phyloP scores from a whole-genome alignment of 2,797 vertebrate genomes.

The Myioborus miniatus region DNA sequence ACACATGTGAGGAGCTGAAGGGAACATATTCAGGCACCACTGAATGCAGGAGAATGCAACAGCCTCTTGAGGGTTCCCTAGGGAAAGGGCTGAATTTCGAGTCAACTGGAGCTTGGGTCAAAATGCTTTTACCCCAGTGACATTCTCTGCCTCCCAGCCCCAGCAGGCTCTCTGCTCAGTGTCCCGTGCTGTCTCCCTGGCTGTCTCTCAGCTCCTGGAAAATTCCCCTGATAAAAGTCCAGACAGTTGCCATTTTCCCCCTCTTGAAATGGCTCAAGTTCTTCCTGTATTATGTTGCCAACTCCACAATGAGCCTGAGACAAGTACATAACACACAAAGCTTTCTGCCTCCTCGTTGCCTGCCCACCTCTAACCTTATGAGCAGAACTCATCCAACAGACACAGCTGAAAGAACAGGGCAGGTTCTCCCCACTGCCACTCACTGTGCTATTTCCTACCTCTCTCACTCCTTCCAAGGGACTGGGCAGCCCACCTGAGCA shows the following conservation, averaged over 20 bases:
- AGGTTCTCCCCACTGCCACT: not conserved
- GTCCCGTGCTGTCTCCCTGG: rapidly evolving
- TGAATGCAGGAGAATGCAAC: not conserved
- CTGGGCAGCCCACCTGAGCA: not conserved
- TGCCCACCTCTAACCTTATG: not conserved
- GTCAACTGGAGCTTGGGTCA: not conserved
- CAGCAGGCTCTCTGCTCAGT: not conserved
- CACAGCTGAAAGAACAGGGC: not conserved
- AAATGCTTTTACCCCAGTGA: not conserved
- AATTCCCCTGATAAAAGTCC: not conserved
- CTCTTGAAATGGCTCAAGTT: not conserved
- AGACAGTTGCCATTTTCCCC: not conserved
- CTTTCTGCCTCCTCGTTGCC: not conserved
- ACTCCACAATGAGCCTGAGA: not conserved
- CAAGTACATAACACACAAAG: not conserved
- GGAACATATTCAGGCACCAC: not conserved
- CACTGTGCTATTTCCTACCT: not conserved
- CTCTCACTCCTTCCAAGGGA: not conserved
- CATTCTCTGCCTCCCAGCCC: not conserved
- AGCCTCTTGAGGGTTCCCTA: not conserved
- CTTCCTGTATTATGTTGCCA: not conserved
- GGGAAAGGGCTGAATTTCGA: not conserved
- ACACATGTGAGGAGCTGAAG: not conserved
- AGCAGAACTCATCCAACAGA: not conserved
- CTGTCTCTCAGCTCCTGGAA: not conserved